These are phyloP conservation scores for Antheraea assamensis DNA, from an alignment of 2,888 invertebrate genomes.

Conservation along the genomic window DNA sequence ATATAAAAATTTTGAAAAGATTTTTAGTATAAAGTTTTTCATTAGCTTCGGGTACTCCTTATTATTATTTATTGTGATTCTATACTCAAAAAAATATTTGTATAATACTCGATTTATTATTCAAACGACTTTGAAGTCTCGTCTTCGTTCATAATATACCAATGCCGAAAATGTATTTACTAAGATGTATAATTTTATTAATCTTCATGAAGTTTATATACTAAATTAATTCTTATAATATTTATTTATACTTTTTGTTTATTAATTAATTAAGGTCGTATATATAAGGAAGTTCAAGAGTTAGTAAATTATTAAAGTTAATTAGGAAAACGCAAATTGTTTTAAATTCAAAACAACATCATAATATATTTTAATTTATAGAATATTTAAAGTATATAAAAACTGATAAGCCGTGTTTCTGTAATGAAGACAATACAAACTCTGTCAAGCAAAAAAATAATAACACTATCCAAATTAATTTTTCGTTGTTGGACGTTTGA, in stretches of 20 bases:
- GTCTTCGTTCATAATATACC: too few relatives aligned
- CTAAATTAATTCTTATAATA: background rate
- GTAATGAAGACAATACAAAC: background rate
- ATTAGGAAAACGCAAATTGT: background rate
- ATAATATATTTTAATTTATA: background rate
- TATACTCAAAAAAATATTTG: too few relatives aligned
- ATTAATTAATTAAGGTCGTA: background rate
- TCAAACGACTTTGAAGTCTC: too few relatives aligned
- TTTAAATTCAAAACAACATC: background rate
- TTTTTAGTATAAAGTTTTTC: too few relatives aligned
- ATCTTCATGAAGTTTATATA: too few relatives aligned
- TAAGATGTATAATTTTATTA: too few relatives aligned
- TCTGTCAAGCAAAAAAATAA: background rate
- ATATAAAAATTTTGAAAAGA: too few relatives aligned
- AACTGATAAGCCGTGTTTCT: background rate
- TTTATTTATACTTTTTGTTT: background rate
- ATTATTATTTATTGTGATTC: too few relatives aligned
- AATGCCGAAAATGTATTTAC: too few relatives aligned
- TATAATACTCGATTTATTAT: too few relatives aligned
- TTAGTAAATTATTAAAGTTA: slow-evolving; percentile 5
- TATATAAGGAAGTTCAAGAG: slow-evolving; percentile 1
- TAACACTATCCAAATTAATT: background rate
- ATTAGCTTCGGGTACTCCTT: too few relatives aligned
- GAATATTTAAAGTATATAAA: background rate
- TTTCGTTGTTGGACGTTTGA: background rate